Base-by-base conservation (phyloP, 2,797 vertebrate species). In the Salmo trutta region DNA sequence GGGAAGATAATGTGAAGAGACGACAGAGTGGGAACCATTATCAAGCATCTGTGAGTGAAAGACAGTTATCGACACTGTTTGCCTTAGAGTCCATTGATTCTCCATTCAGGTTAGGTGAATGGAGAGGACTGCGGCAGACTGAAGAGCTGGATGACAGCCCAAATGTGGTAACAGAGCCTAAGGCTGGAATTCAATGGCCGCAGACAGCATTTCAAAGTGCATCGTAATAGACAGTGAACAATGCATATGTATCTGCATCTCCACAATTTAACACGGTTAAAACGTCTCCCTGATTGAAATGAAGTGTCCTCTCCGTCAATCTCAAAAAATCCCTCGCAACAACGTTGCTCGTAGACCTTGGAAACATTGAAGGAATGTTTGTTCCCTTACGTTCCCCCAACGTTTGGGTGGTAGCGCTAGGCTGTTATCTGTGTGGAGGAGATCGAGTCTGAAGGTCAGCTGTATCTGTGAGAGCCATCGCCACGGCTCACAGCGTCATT, bases 401-500 rank as follows among this genome's bases (percentile, higher is more conserved):
- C 7, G 2, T 47, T 36, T 65, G 33, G 52, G 31, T 41, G 24
- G 51, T 10, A 16, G 70, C 4, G 64, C 21, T 51, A 16, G 24
- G 47, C 14, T 21, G 10, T 52, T 67, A 72, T 80, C 56, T 47
- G 74, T 73, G 73, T 33, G 4, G 66, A 31, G 29, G 27, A 64
- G 59, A 24, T 24, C 1, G 5, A 67, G 77, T 69, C 75, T 80
- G 83, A 88, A 88, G 77, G 84, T 88, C 84, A 88, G 51, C 75
- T 67, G 33, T 78, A 79, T 79, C 64, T 83, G 67, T 71, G 75
- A 67, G 27, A 68, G n/a, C 56, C 78, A 81, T 82, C 74, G 21
- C 53, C 29, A n/a, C 31, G 47, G 31, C 78, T 77, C n/a, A 21
- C 81, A 71, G 27, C 64, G 62, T 81, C 66, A 53, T 69, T 79